phyloP scores from a whole-genome alignment of 2,888 invertebrate genomes.

The Diarsia dahlii region DNA sequence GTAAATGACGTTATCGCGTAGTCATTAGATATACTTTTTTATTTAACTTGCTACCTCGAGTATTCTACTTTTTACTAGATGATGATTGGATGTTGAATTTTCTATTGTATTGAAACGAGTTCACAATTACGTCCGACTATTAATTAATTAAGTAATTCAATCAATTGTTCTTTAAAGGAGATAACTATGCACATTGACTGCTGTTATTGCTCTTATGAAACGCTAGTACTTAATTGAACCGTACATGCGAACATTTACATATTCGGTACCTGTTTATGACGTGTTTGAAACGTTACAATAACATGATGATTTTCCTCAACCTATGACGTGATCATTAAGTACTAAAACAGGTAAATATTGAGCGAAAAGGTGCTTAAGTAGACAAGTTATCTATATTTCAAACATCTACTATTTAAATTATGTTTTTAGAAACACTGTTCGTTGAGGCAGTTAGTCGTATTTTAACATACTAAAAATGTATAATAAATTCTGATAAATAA shows the following conservation, averaged over 20 bases:
- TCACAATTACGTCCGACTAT: constrained; percentile 39
- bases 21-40: constrained; percentile 24
- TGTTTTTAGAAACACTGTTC: constrained; percentile 8
- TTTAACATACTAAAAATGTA: constrained; percentile 31
- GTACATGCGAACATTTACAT: constrained; percentile 35
- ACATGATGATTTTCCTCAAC: constrained; percentile 30
- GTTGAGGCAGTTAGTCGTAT: constrained; percentile 22
- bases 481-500: constrained; percentile 25
- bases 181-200: constrained; percentile 60
- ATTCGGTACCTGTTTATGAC: constrained; percentile 24
- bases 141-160: constrained; percentile 60
- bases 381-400: neutral
- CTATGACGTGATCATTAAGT: constrained; percentile 16
- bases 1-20: constrained; percentile 48
- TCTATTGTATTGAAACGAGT: constrained; percentile 53
- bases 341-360: constrained; percentile 23
- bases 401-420: constrained; percentile 6
- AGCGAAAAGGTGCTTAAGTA: neutral
- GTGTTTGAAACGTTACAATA: constrained; percentile 26
- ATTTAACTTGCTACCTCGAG: constrained; percentile 15
- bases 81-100: constrained; percentile 15
- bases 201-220: constrained; percentile 52
- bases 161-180: constrained; percentile 55
- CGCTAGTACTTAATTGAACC: constrained; percentile 44
- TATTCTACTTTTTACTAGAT: constrained; percentile 28